A percentile compares a stretch with the other conserved stretches of the same genome.
phyloP scores from a whole-genome alignment of 2,797 vertebrate species.

The Silurus lanzhouensis region DNA sequence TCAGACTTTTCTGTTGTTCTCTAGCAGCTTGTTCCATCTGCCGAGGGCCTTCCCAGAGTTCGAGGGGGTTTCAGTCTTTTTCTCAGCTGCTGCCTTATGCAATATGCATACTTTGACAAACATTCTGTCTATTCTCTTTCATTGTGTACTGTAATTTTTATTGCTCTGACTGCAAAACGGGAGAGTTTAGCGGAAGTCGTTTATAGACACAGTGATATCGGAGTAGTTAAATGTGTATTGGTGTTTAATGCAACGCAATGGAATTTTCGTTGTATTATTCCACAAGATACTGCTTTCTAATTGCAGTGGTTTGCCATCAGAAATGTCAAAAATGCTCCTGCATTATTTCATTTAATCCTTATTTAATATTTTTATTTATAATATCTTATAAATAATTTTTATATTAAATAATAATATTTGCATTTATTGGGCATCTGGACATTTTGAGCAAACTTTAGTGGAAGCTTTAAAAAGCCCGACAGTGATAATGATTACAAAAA shows the following conservation, averaged over 20 bases:
- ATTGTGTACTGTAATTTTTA: background rate
- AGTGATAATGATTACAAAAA: background rate
- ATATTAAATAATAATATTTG: background rate
- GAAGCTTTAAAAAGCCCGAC: background rate
- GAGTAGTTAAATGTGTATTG: background rate
- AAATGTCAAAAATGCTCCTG: background rate
- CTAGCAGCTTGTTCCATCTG: slow-evolving; percentile 94
- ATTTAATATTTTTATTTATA: background rate
- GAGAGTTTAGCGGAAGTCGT: background rate
- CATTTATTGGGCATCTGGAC: background rate
- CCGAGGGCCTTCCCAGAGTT: slow-evolving; percentile 81
- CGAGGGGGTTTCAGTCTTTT: slow-evolving; percentile 71
- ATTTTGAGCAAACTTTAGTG: background rate
- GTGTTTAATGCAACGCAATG: background rate
- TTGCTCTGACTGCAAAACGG: background rate
- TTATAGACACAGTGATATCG: background rate
- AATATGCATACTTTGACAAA: slow-evolving; percentile 90
- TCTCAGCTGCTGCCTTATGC: slow-evolving; percentile 93
- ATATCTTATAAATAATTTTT: background rate
- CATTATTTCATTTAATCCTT: background rate
- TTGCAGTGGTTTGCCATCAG: background rate
- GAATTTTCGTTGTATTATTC: background rate
- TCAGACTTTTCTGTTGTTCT: slow-evolving; percentile 78
- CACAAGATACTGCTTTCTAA: background rate
- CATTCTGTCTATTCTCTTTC: slow-evolving; percentile 64